Conservation (phyloP, 2,113 vertebrate genomes). For the Xyrauchen texanus region DNA sequence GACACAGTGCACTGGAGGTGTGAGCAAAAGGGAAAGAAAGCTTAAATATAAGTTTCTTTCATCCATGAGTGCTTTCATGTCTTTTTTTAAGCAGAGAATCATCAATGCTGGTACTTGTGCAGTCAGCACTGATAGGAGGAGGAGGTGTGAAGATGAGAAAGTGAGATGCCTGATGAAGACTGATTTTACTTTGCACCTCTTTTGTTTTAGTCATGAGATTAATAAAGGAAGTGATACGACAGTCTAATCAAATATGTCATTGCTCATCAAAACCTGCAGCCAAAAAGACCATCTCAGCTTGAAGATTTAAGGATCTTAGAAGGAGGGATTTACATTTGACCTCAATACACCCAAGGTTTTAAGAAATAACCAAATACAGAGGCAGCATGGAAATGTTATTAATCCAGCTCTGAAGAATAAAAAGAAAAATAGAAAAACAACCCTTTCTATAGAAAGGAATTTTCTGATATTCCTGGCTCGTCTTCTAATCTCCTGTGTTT, state of each 20-base stretch:
- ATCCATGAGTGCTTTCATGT: constrained; percentile 97
- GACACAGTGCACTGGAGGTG: constrained; percentile 69
- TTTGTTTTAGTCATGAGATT: constrained; percentile 26
- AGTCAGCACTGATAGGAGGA: constrained; percentile 41
- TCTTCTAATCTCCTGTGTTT: constrained; percentile 68
- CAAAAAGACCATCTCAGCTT: constrained; percentile 26
- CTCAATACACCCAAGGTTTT: constrained; percentile 40
- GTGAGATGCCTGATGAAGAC: constrained; percentile 1
- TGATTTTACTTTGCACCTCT: constrained; percentile 31
- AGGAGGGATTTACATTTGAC: constrained; percentile 47
- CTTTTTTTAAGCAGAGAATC: constrained; percentile 70
- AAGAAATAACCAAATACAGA: constrained; percentile 34
- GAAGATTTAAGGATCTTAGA: constrained; percentile 38
- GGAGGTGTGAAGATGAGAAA: constrained; percentile 36
- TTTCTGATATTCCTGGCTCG: constrained; percentile 59
- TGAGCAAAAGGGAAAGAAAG: constrained; percentile 68
- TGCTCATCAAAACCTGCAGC: neutral
- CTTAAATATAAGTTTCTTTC: constrained; percentile 97
- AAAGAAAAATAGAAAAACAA: constrained; percentile 35
- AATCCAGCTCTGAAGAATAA: constrained; percentile 28
- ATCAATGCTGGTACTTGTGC: constrained; percentile 60
- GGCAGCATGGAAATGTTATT: constrained; percentile 38
- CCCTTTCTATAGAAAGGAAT: constrained; percentile 46
- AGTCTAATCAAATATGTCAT: constrained; percentile 7
- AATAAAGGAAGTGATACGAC: neutral